Percentiles rank a stretch among this genome's conserved stretches.
Evolutionary conservation across 1,140 invertebrate genomes (phyloP).

Genomic region (Orchesella cincta): DNA sequence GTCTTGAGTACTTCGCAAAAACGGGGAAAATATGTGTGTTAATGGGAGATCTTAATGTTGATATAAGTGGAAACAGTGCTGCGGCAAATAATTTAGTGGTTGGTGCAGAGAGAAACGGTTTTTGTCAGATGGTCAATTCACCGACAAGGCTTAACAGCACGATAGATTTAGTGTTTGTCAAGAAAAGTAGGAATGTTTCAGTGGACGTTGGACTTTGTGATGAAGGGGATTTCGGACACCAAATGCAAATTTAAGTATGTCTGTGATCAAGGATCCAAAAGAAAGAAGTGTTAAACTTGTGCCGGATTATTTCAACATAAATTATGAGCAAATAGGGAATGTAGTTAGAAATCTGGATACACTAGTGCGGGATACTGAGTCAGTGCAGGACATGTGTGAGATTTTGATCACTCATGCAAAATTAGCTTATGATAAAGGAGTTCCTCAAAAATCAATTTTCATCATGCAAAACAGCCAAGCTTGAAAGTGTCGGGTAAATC

Average conservation of each 20-base stretch:
- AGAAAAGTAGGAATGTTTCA: neutral
- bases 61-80: neutral
- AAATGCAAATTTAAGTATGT: neutral
- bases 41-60: neutral
- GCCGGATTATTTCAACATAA: neutral
- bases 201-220: neutral
- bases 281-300: neutral
- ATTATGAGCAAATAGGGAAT: neutral
- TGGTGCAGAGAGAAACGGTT: neutral
- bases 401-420: neutral
- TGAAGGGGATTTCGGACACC: neutral
- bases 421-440: neutral
- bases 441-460: neutral
- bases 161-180: conserved; percentile 7
- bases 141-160: neutral
- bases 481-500: neutral
- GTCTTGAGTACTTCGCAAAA: neutral
- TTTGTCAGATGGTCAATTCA: neutral
- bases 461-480: neutral
- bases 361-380: neutral
- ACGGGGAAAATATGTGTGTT: neutral
- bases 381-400: neutral
- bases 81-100: neutral
- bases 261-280: neutral
- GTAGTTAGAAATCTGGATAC: neutral